phyloP scores from a whole-genome alignment of 2,113 vertebrate genomes.

The Danionella cerebrum region DNA sequence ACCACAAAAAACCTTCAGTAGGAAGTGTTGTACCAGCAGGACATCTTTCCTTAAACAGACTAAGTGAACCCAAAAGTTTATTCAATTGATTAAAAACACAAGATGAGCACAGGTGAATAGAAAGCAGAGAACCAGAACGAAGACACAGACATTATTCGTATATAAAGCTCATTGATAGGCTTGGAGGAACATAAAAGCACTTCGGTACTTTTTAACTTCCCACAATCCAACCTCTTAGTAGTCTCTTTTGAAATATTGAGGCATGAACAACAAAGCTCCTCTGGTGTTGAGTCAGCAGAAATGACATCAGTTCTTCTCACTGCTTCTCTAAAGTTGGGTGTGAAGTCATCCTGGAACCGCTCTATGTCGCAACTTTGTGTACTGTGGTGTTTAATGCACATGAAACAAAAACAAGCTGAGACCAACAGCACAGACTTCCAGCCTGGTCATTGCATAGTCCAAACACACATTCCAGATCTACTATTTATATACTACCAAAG shows the following conservation, averaged over 20 bases:
- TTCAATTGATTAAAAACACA: too few relatives aligned
- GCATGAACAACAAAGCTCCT: background rate
- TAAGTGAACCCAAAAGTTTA: too few relatives aligned
- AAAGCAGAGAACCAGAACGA: too few relatives aligned
- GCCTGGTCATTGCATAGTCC: background rate
- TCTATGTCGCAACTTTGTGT: background rate
- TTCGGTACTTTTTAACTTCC: background rate
- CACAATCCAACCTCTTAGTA: background rate
- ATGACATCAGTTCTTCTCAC: background rate
- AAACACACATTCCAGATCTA: background rate
- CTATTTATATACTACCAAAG: background rate
- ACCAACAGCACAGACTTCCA: background rate
- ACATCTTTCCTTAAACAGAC: too few relatives aligned
- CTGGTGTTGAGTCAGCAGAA: background rate
- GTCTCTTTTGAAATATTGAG: constrained; percentile 6
- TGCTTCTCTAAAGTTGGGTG: background rate
- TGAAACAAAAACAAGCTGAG: background rate
- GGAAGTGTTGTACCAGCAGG: too few relatives aligned
- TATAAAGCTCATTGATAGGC: background rate
- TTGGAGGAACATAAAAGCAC: constrained; percentile 4
- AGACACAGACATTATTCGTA: background rate
- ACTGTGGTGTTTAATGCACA: background rate
- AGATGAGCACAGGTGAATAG: too few relatives aligned
- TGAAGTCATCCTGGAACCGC: background rate
- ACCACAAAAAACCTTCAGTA: too few relatives aligned